Conservation (phyloP, 2,797 vertebrate genomes). For the Hemibagrus guttatus region DNA sequence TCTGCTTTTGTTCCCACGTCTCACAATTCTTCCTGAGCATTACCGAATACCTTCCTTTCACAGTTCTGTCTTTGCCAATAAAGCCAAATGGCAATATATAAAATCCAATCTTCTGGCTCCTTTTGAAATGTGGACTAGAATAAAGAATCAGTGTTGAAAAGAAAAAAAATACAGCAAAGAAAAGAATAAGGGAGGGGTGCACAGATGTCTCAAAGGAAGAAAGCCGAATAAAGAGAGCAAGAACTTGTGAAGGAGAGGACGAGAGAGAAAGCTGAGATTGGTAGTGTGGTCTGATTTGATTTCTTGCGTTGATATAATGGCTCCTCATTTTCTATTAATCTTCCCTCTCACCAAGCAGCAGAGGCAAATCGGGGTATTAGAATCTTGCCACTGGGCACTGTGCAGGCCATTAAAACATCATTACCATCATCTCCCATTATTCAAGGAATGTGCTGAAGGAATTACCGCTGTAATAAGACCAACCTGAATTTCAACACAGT, state of each 20-base stretch:
- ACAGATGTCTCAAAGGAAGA: conserved; percentile 54
- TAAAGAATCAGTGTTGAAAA: conserved; percentile 57
- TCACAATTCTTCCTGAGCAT: background rate
- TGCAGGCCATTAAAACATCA: conserved; percentile 79
- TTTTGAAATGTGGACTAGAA: conserved; percentile 67
- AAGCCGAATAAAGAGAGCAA: conserved; percentile 50
- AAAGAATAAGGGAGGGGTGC: conserved; percentile 32
- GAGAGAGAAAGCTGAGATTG: conserved; percentile 62
- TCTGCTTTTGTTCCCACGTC: conserved; percentile 7
- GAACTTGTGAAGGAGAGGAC: conserved; percentile 11
- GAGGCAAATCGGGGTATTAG: conserved; percentile 72
- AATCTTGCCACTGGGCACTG: conserved; percentile 77
- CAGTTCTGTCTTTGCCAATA: conserved; percentile 56
- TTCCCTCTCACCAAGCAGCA: conserved; percentile 65
- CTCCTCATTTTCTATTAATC: conserved; percentile 77
- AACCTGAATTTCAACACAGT: conserved; percentile 71
- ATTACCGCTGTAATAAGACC: conserved; percentile 79
- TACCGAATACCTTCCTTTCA: background rate
- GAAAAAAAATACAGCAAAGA: conserved; percentile 50
- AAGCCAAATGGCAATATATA: conserved; percentile 60
- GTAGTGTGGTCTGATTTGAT: conserved; percentile 71
- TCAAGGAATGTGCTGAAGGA: conserved; percentile 72
- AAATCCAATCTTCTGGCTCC: conserved; percentile 65
- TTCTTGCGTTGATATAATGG: conserved; percentile 74
- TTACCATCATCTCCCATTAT: conserved; percentile 78